Evolutionary conservation across 2,113 vertebrate genomes (phyloP).

Genomic region (Fregata magnificens): DNA sequence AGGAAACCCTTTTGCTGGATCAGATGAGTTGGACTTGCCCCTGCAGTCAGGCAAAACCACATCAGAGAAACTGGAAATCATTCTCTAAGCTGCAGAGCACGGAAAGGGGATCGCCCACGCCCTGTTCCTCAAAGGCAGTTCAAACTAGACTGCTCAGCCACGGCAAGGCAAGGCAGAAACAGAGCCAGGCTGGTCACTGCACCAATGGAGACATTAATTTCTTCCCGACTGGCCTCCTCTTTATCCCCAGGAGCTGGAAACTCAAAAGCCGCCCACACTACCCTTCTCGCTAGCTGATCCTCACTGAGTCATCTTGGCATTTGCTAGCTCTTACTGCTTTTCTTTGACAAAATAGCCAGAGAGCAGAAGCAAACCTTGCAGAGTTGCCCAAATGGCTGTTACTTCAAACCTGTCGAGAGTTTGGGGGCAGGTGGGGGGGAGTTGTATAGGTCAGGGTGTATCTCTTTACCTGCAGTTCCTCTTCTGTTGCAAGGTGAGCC

Average conservation of each 20-base stretch:
- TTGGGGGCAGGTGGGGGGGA: accelerated
- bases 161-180: background rate
- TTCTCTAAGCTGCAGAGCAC: background rate
- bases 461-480: background rate
- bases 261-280: background rate
- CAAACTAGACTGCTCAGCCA: background rate
- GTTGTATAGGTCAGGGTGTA: background rate
- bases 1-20: background rate
- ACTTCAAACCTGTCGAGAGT: accelerated
- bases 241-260: background rate
- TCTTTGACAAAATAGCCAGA: background rate
- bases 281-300: background rate
- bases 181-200: background rate
- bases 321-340: background rate
- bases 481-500: background rate
- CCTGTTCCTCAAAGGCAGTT: background rate
- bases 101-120: background rate
- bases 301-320: conserved; percentile 44
- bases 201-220: background rate
- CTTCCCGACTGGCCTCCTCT: background rate
- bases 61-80: background rate
- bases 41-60: background rate
- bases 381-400: background rate
- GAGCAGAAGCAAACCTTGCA: background rate
- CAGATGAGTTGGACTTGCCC: background rate